These are phyloP conservation scores for Armadillidium nasatum DNA, from an alignment of 1,140 invertebrate species.

Conservation along the genomic window DNA sequence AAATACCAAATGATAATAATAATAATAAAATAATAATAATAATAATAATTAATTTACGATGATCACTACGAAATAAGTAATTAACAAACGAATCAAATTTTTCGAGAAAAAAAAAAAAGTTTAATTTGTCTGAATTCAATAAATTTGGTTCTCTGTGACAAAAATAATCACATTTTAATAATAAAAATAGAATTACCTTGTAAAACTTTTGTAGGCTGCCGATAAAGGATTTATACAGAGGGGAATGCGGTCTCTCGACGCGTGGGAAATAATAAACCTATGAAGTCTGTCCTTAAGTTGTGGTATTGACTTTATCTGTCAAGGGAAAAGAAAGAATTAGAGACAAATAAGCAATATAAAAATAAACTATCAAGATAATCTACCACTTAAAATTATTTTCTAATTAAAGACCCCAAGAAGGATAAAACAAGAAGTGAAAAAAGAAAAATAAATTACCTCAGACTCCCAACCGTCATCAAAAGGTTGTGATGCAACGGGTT, in stretches of 20 bases:
- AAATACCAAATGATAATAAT: not conserved
- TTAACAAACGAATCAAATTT: too few relatives aligned
- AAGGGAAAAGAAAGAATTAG: conserved; percentile 48
- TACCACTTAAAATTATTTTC: too few relatives aligned
- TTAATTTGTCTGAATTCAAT: not conserved
- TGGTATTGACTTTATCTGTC: conserved; percentile 63
- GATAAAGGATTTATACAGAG: conserved; percentile 99
- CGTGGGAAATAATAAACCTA: conserved; percentile 94
- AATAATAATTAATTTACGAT: not conserved
- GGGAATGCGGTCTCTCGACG: conserved; percentile 83
- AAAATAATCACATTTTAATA: conserved; percentile 49
- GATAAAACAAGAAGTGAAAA: too few relatives aligned
- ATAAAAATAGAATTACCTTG: conserved; percentile 83
- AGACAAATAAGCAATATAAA: not conserved
- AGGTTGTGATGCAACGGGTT: conserved; percentile 77
- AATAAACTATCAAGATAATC: too few relatives aligned
- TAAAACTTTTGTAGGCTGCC: conserved; percentile 98
- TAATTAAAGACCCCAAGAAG: too few relatives aligned
- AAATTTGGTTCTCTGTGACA: not conserved
- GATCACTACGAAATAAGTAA: not conserved
- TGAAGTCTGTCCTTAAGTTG: conserved; percentile 65
- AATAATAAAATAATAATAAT: not conserved
- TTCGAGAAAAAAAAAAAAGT: too few relatives aligned
- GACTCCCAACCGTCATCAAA: conserved; percentile 94
- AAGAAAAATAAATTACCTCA: conserved; percentile 63